Evolutionary conservation across 2,113 vertebrate species (phyloP).

Genomic region (Cyanistes caeruleus): DNA sequence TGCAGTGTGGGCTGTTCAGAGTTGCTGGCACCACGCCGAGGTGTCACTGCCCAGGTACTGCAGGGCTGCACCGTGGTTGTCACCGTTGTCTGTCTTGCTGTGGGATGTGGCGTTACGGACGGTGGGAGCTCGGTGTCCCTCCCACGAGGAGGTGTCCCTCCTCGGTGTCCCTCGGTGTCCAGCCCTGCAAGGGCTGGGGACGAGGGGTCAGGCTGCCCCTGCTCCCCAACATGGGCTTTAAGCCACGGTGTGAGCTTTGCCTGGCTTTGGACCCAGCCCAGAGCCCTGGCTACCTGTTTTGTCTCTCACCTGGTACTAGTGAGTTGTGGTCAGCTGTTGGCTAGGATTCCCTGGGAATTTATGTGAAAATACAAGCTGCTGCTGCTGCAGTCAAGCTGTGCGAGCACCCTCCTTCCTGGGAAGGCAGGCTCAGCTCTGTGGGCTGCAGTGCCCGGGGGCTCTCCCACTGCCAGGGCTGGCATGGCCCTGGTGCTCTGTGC

Average conservation of each 20-base stretch:
- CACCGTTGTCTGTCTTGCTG: rapidly evolving
- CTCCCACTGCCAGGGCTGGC: background rate
- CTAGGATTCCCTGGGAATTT: background rate
- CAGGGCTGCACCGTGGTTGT: rapidly evolving
- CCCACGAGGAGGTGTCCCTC: no score
- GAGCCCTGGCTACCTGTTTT: background rate
- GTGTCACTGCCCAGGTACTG: background rate
- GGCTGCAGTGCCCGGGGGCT: background rate
- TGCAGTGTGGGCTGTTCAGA: rapidly evolving
- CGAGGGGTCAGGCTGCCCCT: rapidly evolving
- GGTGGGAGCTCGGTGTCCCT: background rate
- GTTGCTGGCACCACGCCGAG: background rate
- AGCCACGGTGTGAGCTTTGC: background rate
- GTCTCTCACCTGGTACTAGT: background rate
- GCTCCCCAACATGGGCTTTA: rapidly evolving
- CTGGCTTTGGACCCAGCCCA: background rate
- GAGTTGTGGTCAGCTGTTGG: background rate
- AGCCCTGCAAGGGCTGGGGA: rapidly evolving
- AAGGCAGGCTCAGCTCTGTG: background rate
- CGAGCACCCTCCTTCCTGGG: background rate
- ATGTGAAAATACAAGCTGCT: background rate
- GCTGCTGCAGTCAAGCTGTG: background rate
- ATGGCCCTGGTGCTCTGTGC: rapidly evolving
- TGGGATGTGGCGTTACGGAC: background rate
- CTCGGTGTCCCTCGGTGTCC: rapidly evolving